Evolutionary conservation across 2,797 vertebrate species (phyloP).

Genomic region (Alca torda): DNA sequence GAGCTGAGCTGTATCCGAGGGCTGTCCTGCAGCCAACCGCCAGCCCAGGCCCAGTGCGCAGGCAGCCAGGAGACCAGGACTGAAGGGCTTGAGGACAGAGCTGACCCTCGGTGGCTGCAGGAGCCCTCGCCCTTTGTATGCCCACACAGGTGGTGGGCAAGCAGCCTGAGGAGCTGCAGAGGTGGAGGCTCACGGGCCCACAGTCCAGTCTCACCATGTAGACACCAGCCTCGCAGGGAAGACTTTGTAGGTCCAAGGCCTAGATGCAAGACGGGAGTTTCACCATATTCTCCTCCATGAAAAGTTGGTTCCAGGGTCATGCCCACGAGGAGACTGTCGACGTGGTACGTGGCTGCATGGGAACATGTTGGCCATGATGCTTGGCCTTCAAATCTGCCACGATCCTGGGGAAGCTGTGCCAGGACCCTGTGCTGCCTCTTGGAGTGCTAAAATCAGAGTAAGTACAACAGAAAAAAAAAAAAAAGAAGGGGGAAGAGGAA

Average conservation of each 20-base stretch:
- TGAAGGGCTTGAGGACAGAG: not conserved
- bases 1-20: not conserved
- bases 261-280: not conserved
- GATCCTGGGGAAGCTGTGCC: not conserved
- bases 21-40: not conserved
- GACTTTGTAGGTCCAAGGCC: not conserved
- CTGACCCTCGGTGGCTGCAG: not conserved
- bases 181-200: not conserved
- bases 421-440: not conserved
- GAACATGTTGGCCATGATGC: not conserved
- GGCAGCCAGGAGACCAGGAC: not conserved
- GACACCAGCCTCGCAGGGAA: not conserved
- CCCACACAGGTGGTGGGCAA: no score
- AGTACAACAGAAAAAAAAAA: not conserved
- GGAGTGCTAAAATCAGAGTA: not conserved
- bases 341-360: not conserved
- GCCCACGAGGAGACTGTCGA: rapidly evolving
- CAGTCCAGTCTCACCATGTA: not conserved
- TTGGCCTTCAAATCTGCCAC: not conserved
- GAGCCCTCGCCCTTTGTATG: not conserved
- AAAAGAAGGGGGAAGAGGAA: not conserved
- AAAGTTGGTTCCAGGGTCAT: not conserved
- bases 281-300: not conserved
- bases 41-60: not conserved
- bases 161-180: not conserved